These are phyloP conservation scores for Calonectris borealis DNA, from an alignment of 2,113 vertebrate genomes.

Conservation along the genomic window DNA sequence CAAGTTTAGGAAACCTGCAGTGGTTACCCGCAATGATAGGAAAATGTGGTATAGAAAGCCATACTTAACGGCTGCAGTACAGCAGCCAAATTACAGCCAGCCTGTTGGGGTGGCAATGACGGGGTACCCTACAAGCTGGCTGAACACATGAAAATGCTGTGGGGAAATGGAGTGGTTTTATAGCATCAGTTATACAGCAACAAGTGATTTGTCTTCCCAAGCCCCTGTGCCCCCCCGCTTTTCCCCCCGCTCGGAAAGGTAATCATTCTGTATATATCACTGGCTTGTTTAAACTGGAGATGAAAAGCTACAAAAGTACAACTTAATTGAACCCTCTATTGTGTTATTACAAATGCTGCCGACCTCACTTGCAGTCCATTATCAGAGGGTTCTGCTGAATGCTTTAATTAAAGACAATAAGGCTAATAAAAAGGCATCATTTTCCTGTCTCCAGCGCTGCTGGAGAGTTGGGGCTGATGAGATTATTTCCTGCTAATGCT, in stretches of 20 bases:
- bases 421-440: constrained; percentile 75
- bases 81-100: neutral
- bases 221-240: neutral
- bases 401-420: constrained; percentile 78
- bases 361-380: constrained; percentile 71
- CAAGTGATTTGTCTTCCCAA: constrained; percentile 17
- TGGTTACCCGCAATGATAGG: neutral
- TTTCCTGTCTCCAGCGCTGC: constrained; percentile 70
- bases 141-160: neutral
- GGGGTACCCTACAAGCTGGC: neutral
- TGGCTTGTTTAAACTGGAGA: constrained; percentile 65
- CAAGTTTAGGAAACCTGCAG: neutral
- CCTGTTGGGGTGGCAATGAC: neutral
- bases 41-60: neutral
- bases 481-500: constrained; percentile 69
- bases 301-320: constrained; percentile 65
- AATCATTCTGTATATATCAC: constrained; percentile 46
- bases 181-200: neutral
- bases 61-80: neutral
- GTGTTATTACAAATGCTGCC: constrained; percentile 67
- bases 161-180: neutral
- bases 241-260: constrained; percentile 5
- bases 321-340: constrained; percentile 72
- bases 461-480: constrained; percentile 69
- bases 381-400: constrained; percentile 66